Percentiles rank a stretch among this genome's conserved stretches.
Evolutionary conservation across 2,113 vertebrate species (phyloP).

Genomic region (Trogon melanurus): DNA sequence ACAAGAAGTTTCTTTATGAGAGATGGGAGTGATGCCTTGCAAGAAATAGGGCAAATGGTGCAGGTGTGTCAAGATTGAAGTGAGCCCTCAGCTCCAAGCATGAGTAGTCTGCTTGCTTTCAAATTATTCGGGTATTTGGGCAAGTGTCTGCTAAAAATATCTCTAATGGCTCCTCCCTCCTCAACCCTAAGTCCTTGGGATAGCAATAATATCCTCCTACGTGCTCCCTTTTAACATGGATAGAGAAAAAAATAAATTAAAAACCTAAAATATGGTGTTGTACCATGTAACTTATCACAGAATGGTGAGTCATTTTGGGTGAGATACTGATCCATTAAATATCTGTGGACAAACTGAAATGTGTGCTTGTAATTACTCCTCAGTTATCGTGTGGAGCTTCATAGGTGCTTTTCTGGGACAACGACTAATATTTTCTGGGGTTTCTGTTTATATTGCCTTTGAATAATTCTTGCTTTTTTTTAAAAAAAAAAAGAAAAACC

Average conservation of each 20-base stretch:
- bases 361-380: not conserved
- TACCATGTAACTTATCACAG: not conserved
- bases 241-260: not conserved
- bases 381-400: not conserved
- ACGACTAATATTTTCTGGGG: not conserved
- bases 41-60: not conserved
- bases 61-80: not conserved
- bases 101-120: not conserved
- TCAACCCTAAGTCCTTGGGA: not conserved
- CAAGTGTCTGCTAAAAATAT: not conserved
- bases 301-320: not conserved
- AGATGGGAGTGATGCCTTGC: not conserved
- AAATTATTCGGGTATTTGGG: not conserved
- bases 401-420: not conserved
- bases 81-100: not conserved
- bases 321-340: not conserved
- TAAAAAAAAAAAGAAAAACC: not conserved
- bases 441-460: not conserved
- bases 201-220: not conserved
- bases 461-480: conserved; percentile 31
- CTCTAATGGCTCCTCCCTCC: not conserved
- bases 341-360: not conserved
- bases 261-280: not conserved
- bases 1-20: not conserved
- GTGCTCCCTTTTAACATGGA: not conserved